Base-by-base conservation (phyloP, 1,140 invertebrate species). In the Ooceraea biroi region DNA sequence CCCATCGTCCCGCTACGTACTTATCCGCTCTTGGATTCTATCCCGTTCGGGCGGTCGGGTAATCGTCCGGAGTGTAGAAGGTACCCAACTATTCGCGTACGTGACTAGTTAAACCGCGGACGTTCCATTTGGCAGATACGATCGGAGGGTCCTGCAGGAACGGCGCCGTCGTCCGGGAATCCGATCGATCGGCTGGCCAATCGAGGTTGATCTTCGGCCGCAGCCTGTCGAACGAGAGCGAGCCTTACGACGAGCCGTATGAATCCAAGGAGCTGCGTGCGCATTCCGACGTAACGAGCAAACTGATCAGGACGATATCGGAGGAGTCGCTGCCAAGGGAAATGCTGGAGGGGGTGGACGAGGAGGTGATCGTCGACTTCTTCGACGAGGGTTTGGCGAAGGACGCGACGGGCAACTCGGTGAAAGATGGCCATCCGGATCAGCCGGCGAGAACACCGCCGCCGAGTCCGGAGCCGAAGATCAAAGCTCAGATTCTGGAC, bases 281-380 rank as follows among this genome's bases (percentile, higher is more conserved):
- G 86, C 71, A 80, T 86, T 84, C 88, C 82, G 85, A 85, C 84
- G 46, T 58, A 78, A 78, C 52, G 46, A 48, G 19, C 11, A 86
- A 82, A 58, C 73, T 87, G 71, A 85, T 91, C 55, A 91, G 92
- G 44, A 92, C 93, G 55, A 93, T 94, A 86, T 94, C 93, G n/a
- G 91, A 94, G 82, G 94, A 94, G 66, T 94, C 93, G 14, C 73
- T 94, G 61, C 93, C 94, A 10, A 87, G 74, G 46, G 93, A 94
- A 72, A 93, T 94, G 92, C 73, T 93, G 3, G 91, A 91, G 69
- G 91, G 91, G 2, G 83, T 83, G 1, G 83, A 90, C 0, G 88
- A 91, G 36, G 90, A 91, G 36, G 36, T 36, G 36, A 88, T 84
- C 4, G 86, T 85, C 27, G 85, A 91, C 30, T 85, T 90, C 63